Conservation (phyloP, 2,113 vertebrate genomes). For the Rhombomys opimus region DNA sequence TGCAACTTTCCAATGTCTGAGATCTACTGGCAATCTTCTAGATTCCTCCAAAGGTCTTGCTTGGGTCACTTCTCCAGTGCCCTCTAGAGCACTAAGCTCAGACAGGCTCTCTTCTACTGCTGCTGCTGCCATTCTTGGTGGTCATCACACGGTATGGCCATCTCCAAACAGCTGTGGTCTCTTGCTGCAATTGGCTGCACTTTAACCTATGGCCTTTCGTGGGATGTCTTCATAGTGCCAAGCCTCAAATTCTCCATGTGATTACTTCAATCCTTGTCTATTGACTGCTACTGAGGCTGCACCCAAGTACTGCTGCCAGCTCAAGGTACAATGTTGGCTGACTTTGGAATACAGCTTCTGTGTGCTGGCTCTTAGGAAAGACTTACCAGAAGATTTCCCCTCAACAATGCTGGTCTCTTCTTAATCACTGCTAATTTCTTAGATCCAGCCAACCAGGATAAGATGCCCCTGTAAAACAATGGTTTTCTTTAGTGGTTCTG, state of each 20-base stretch:
- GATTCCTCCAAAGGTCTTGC: background rate
- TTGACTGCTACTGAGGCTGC: background rate
- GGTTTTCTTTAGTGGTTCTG: background rate
- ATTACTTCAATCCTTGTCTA: background rate
- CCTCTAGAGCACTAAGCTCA: background rate
- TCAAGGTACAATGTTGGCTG: background rate
- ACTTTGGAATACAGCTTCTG: background rate
- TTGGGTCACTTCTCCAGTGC: background rate
- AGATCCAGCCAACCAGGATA: background rate
- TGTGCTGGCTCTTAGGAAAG: background rate
- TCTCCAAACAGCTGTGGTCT: background rate
- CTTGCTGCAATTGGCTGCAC: background rate
- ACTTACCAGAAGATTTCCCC: background rate
- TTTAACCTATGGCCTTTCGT: background rate
- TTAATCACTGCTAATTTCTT: background rate
- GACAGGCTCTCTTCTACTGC: background rate
- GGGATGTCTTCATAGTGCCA: background rate
- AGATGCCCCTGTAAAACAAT: background rate
- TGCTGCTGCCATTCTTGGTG: too few species aligned
- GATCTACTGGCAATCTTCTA: too few species aligned
- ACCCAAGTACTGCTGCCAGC: too few species aligned
- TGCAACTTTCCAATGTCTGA: background rate
- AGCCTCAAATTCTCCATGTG: background rate
- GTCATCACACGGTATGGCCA: background rate
- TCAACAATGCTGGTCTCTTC: background rate